Conservation (phyloP, 2,888 invertebrate species). For the Polydesmus complanatus region DNA sequence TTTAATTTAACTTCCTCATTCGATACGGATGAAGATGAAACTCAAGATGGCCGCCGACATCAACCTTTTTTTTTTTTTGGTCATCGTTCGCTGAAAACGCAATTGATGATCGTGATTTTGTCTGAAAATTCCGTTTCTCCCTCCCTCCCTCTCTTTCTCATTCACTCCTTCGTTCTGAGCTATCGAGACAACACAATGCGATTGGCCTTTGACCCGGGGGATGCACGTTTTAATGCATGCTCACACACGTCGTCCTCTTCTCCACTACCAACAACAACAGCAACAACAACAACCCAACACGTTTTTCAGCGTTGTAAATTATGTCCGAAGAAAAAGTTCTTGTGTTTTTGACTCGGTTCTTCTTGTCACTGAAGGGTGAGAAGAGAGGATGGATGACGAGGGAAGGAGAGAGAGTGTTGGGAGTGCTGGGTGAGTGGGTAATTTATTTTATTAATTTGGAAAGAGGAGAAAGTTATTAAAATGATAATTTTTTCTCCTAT, state of each 20-base stretch:
- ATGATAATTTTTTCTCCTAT: neutral
- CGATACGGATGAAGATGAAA: neutral
- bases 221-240: neutral
- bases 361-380: too few species aligned
- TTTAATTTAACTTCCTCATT: neutral
- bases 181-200: neutral
- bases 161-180: too few species aligned
- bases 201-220: neutral
- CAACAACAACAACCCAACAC: neutral
- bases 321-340: neutral
- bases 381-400: too few species aligned
- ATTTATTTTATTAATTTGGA: too few species aligned
- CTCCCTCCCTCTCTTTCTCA: too few species aligned
- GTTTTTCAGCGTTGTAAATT: neutral
- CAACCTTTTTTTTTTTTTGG: neutral
- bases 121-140: too few species aligned
- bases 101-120: neutral
- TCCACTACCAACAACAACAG: neutral
- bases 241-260: neutral
- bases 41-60: neutral
- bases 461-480: neutral
- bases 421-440: too few species aligned
- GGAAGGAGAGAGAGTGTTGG: too few species aligned
- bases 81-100: neutral
- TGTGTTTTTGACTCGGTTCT: neutral